Base-by-base conservation (phyloP, 1,140 invertebrate species). In the Hycleus phaleratus region DNA sequence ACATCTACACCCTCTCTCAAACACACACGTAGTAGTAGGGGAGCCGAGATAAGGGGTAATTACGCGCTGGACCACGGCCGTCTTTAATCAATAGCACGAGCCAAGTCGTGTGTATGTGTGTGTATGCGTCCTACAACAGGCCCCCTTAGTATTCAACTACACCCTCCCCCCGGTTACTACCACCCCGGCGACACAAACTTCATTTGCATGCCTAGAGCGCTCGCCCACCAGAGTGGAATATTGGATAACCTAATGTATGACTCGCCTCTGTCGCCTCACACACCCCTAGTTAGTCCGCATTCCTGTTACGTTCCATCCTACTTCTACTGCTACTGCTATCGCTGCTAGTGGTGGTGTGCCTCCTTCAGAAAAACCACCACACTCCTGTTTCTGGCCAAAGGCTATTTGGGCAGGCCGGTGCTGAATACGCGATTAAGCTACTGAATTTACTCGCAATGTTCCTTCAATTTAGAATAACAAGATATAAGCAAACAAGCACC, bases 201-300 rank as follows among this genome's bases (percentile, higher is more conserved):
- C 68, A 71, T 71, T 71, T 71, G 67, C 71, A 72, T 72, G 71
- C 71, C 67, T 63, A 62, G 66, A 70, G 69, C 66, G 65, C 66
- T 66, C 67, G 64, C 67, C 68, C 66, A 68, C 68, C 63, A 69
- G 68, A 71, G 69, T 70, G 69, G 71, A 72, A 72, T 71, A 72
- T 72, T 72, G 71, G 71, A 72, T 72, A 72, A 69, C 68, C 68
- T 71, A 72, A 71, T 71, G 69, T 69, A 68, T 64, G 64, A 65
- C 65, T 67, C 59, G 48, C 61, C 54, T 49, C 49, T 54, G 51
- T 46, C 61, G 53, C 53, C 61, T 60, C 58, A 46, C 58, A 24
- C 53, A 46, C 58, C 59, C 25, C 64, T 62, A 60, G 58, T 60
- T 63, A 63, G 61, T 50, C 64, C 55, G 49, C 56, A 61, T 62